phyloP scores from a whole-genome alignment of 2,113 vertebrate genomes.

The Myrmecophaga tridactyla region DNA sequence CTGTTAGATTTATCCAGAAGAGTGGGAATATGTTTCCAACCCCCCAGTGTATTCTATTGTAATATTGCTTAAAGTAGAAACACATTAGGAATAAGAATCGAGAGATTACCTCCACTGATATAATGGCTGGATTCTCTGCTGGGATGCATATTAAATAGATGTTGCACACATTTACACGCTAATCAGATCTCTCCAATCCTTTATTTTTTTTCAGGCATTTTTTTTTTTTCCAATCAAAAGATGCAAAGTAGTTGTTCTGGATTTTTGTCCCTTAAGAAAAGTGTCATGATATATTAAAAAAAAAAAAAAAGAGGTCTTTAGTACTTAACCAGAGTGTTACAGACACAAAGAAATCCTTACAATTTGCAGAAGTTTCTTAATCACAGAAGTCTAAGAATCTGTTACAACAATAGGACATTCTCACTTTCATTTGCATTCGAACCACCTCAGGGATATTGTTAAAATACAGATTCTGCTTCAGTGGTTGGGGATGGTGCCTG shows the following conservation, averaged over 20 bases:
- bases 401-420: background rate
- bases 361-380: slow-evolving; percentile 45
- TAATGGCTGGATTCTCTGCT: background rate
- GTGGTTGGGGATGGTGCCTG: background rate
- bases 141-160: slow-evolving; percentile 47
- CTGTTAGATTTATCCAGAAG: background rate
- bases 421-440: background rate
- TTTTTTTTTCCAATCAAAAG: background rate
- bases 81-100: slow-evolving; percentile 28
- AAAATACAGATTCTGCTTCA: background rate
- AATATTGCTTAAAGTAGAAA: slow-evolving; percentile 12
- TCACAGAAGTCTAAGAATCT: background rate
- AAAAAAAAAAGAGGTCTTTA: slow-evolving; percentile 43
- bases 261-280: slow-evolving; percentile 46
- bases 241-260: background rate
- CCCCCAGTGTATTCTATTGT: background rate
- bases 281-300: background rate
- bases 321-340: slow-evolving; percentile 20
- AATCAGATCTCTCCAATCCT: background rate
- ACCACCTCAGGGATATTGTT: background rate
- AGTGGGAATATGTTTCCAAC: background rate
- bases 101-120: background rate
- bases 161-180: background rate
- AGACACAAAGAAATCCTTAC: slow-evolving; percentile 33
- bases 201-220: background rate